These are phyloP conservation scores for Peromyscus californicus DNA, from an alignment of 2,113 vertebrate genomes.

Conservation along the genomic window DNA sequence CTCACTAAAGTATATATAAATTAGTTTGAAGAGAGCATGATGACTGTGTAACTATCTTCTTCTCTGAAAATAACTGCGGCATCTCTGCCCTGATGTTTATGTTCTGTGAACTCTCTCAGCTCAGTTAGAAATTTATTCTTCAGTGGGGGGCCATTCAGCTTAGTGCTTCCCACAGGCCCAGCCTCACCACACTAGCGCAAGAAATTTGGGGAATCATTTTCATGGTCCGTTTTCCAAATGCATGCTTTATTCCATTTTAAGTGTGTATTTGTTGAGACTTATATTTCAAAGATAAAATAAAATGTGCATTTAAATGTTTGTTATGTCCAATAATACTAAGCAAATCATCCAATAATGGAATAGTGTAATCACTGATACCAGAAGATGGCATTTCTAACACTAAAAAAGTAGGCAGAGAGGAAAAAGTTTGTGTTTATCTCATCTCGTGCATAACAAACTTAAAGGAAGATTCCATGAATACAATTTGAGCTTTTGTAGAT, in stretches of 20 bases:
- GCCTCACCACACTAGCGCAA: not conserved
- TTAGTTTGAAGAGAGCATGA: conserved; percentile 66
- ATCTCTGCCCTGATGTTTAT: conserved; percentile 56
- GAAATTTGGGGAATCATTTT: conserved; percentile 65
- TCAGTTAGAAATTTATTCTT: conserved; percentile 51
- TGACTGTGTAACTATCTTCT: not conserved
- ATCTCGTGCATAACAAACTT: not conserved
- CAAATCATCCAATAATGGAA: not conserved
- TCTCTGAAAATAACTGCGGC: conserved; percentile 58
- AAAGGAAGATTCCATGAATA: not conserved
- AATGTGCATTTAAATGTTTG: conserved; percentile 45
- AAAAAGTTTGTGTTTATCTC: not conserved
- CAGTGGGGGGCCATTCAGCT: not conserved
- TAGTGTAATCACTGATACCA: not conserved
- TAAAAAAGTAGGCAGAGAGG: not conserved
- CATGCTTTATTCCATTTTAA: conserved; percentile 36
- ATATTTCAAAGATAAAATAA: conserved; percentile 9
- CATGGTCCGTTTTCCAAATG: conserved; percentile 61
- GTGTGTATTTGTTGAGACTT: conserved; percentile 31
- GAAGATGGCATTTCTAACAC: not conserved
- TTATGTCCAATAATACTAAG: conserved; percentile 25
- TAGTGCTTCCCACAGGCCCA: not conserved
- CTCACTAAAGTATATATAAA: conserved; percentile 60
- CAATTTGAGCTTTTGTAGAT: not conserved
- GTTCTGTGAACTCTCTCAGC: conserved; percentile 60